Percentiles rank a stretch among this genome's conserved stretches.
These are phyloP conservation scores for Taenioides sp. DNA, from an alignment of 2,797 vertebrate genomes.

Conservation along the genomic window DNA sequence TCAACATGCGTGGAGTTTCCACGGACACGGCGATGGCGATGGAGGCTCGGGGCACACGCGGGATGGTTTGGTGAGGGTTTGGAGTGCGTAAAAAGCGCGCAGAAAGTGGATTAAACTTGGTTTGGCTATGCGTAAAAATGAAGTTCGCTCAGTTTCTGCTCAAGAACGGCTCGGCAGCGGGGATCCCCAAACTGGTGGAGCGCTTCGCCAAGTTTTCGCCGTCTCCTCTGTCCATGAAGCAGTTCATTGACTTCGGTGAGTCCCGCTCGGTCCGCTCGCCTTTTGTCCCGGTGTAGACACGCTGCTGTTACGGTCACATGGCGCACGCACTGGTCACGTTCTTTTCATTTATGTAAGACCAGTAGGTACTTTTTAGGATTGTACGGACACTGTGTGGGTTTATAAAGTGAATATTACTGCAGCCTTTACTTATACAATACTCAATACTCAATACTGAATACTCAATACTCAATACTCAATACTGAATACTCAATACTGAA, in stretches of 20 bases:
- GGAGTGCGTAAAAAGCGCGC: background rate
- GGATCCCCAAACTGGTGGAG: constrained; percentile 86
- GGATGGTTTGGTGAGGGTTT: background rate
- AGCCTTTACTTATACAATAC: too few species aligned
- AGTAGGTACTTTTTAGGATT: too few species aligned
- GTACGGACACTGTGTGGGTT: too few species aligned
- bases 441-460: too few species aligned
- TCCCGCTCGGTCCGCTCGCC: background rate
- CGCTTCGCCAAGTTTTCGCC: constrained; percentile 92
- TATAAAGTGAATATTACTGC: too few species aligned
- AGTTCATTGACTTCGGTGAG: constrained; percentile 97
- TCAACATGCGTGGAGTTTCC: constrained; percentile 19
- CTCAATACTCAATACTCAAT: too few species aligned
- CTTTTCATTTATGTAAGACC: background rate
- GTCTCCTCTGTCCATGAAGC: constrained; percentile 95
- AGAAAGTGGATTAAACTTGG: constrained; percentile 10
- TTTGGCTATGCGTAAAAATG: constrained; percentile 62
- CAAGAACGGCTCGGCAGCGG: constrained; percentile 71
- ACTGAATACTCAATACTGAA: too few species aligned
- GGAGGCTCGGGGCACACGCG: background rate
- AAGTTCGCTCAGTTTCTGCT: constrained; percentile 81
- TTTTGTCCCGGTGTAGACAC: background rate
- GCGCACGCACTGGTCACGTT: constrained; percentile 20
- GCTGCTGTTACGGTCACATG: background rate
- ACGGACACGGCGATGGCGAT: background rate